Evolutionary conservation across 2,797 vertebrate species (phyloP).

Genomic region (Acropternis orthonyx): DNA sequence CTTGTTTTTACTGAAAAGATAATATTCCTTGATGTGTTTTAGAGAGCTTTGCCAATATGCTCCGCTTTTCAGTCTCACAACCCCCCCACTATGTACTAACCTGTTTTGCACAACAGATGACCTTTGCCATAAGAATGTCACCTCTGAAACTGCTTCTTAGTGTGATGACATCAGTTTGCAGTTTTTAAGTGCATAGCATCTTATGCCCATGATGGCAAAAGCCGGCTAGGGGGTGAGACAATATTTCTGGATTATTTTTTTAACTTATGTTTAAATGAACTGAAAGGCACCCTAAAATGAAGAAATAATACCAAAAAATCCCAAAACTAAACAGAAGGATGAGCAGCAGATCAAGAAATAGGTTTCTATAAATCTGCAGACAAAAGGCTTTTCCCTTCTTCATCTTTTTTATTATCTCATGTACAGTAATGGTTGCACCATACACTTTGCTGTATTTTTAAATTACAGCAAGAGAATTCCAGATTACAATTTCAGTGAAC

Average conservation of each 20-base stretch:
- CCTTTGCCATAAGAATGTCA: background rate
- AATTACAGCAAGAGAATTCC: background rate
- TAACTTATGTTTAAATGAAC: background rate
- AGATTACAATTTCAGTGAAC: background rate
- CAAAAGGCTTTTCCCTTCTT: background rate
- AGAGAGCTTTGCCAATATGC: background rate
- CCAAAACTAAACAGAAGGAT: background rate
- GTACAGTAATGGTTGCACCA: background rate
- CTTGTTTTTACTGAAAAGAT: background rate
- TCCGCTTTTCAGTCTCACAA: background rate
- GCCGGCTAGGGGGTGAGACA: background rate
- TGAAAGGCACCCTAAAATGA: background rate
- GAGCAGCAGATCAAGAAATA: background rate
- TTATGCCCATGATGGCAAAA: background rate
- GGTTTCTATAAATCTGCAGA: background rate
- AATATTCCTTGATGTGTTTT: background rate
- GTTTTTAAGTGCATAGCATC: background rate
- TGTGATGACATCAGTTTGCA: background rate
- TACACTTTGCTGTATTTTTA: background rate
- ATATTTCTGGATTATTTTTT: background rate
- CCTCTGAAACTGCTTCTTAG: background rate
- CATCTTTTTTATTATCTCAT: background rate
- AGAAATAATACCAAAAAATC: background rate
- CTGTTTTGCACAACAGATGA: background rate
- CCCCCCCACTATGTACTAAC: background rate